Conservation (phyloP, 2,113 vertebrate genomes). For the Barnardius zonarius region DNA sequence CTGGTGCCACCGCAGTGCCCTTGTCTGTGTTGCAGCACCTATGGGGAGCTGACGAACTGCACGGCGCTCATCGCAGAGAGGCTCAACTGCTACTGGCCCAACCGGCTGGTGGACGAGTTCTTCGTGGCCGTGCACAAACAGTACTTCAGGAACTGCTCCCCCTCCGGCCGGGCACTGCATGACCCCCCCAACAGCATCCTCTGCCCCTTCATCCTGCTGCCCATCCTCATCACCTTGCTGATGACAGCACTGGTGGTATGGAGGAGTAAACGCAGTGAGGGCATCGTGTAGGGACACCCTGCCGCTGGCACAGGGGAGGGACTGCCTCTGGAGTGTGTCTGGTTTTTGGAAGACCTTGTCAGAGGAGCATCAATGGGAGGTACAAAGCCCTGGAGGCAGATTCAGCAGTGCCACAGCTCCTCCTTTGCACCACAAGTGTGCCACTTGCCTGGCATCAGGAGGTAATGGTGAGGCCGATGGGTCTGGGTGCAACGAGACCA, state of each 20-base stretch:
- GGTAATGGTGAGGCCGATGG: rapidly evolving
- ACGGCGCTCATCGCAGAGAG: constrained; percentile 77
- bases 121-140: constrained; percentile 84
- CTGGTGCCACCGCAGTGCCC: not conserved
- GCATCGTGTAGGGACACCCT: constrained; percentile 71
- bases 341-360: not conserved
- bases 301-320: rapidly evolving
- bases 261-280: constrained; percentile 88
- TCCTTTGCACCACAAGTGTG: not conserved
- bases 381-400: not conserved
- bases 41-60: constrained; percentile 88
- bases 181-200: constrained; percentile 87
- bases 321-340: rapidly evolving
- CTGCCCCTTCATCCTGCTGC: constrained; percentile 87
- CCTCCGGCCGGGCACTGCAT: constrained; percentile 77
- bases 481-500: not conserved
- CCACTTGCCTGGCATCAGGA: rapidly evolving
- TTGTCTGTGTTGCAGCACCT: constrained; percentile 65
- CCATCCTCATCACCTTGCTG: constrained; percentile 86
- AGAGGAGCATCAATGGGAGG: not conserved
- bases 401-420: not conserved
- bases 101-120: constrained; percentile 86
- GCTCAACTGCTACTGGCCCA: constrained; percentile 91
- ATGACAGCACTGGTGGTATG: constrained; percentile 91
- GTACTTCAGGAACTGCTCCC: constrained; percentile 87